phyloP scores from a whole-genome alignment of 2,113 vertebrate species.

The Rafetus swinhoei region DNA sequence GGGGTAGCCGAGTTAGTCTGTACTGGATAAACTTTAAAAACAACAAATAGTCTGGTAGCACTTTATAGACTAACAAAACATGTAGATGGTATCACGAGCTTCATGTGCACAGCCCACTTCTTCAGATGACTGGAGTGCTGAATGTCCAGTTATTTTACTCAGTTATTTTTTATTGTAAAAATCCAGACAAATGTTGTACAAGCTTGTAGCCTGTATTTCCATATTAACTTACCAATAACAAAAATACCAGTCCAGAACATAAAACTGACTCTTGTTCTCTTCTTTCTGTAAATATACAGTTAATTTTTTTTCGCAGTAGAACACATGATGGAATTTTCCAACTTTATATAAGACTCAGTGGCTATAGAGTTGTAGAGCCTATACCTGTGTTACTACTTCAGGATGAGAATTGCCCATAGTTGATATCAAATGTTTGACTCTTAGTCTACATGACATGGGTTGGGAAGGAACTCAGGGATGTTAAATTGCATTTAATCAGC shows the following conservation, averaged over 20 bases:
- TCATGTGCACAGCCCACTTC: too few species aligned
- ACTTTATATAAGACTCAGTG: background rate
- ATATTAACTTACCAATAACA: background rate
- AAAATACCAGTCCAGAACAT: background rate
- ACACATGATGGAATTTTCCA: background rate
- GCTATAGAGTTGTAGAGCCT: background rate
- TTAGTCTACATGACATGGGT: background rate
- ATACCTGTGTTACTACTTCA: background rate
- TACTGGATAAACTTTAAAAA: too few species aligned
- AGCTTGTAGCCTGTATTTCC: background rate
- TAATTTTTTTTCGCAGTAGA: background rate
- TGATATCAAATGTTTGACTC: background rate
- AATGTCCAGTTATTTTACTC: background rate
- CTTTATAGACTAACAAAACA: too few species aligned
- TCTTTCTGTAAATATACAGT: background rate
- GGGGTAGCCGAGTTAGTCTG: too few species aligned
- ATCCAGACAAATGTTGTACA: background rate
- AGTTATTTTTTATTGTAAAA: background rate
- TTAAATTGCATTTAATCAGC: too few species aligned
- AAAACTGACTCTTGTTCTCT: background rate
- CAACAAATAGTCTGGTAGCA: too few species aligned
- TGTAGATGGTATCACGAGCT: too few species aligned
- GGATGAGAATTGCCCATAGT: background rate
- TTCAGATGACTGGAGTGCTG: background rate
- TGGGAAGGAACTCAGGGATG: background rate